phyloP scores from a whole-genome alignment of 2,888 invertebrate genomes.

The Asteroscopus sphinx region DNA sequence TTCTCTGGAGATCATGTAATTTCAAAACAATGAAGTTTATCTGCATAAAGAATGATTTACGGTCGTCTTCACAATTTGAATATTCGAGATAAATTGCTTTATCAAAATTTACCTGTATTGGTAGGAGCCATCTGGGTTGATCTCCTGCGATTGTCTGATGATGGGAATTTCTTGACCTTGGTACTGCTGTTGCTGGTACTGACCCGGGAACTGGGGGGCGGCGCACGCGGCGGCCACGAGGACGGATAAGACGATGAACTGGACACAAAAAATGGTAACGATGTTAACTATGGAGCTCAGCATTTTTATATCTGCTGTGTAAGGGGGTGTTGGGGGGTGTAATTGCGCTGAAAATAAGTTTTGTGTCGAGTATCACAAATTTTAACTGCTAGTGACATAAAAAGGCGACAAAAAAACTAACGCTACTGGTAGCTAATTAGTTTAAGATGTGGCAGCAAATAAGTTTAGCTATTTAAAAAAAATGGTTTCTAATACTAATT shows the following conservation, averaged over 20 bases:
- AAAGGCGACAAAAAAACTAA: too few species aligned
- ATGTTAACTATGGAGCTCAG: constrained; percentile 8
- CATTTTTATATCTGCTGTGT: constrained; percentile 3
- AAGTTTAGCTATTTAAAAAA: too few species aligned
- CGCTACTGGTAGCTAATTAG: too few species aligned
- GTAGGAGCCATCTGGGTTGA: constrained; percentile 90
- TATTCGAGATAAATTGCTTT: constrained; percentile 5
- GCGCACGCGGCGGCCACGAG: constrained; percentile 78
- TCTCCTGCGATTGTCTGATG: constrained; percentile 87
- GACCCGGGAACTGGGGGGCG: constrained; percentile 74
- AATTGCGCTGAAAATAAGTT: too few species aligned
- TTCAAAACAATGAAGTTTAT: constrained; percentile 27
- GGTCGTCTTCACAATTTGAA: constrained; percentile 7
- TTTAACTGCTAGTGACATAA: too few species aligned
- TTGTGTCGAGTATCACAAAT: too few species aligned
- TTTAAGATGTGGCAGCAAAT: too few species aligned
- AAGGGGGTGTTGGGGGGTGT: too few species aligned
- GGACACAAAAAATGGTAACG: constrained; percentile 54
- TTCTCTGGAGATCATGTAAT: constrained; percentile 22
- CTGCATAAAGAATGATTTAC: constrained; percentile 19
- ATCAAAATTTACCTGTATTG: constrained; percentile 87
- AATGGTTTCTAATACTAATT: too few species aligned
- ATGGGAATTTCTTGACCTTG: constrained; percentile 88
- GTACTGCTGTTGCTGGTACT: constrained; percentile 70
- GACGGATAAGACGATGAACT: constrained; percentile 80